Base-by-base conservation (phyloP, 2,113 vertebrate species). In the Aphelocoma coerulescens region DNA sequence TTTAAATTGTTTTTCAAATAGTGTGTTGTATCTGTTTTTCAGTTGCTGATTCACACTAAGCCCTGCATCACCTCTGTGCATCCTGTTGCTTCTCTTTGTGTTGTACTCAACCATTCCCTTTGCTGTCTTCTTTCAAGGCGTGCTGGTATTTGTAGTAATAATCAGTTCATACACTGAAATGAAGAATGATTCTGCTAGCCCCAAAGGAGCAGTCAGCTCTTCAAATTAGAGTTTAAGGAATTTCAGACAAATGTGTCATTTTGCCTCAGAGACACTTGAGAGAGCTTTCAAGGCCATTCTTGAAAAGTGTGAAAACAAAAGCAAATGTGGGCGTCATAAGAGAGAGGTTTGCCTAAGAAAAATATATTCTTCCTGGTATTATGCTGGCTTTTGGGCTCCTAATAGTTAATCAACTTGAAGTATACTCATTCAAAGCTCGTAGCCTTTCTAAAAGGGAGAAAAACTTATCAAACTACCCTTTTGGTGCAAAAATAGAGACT, bases 241-340 rank as follows among this genome's bases (percentile, higher is more conserved):
- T 92, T 91, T 88, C 62, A 95, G 74, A 85, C 7, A 51, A 91
- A 84, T 67, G 51, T 95, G 79, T 91, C 74, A 88, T 86, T 97
- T 93, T 94, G 22, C 74, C 62, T 80, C 51, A 61, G 88, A 94
- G 85, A 83, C 8, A 7, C 66, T 85, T 79, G 26, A 90, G 54
- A 82, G 59, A 79, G 24, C 17, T 90, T 93, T 80, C 49, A 65
- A 88, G 71, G 80, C 57, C 74, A 17, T 85, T 92, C 67, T 93
- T 92, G 39, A 78, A 85, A 91, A 92, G 51, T 69, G 44, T 80
- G 74, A 72, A 91, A 91, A 76, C 41, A 61, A 79, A 91, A 88
- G 73, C 59, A 74, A 90, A 52, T 37, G 28, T 32, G 51, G 74
- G 58, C 81, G 55, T 91, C 79, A 33, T 27, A 0, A 3, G 22